Evolutionary conservation across 2,888 invertebrate genomes (phyloP).

Genomic region (Cataglyphis albicans): DNA sequence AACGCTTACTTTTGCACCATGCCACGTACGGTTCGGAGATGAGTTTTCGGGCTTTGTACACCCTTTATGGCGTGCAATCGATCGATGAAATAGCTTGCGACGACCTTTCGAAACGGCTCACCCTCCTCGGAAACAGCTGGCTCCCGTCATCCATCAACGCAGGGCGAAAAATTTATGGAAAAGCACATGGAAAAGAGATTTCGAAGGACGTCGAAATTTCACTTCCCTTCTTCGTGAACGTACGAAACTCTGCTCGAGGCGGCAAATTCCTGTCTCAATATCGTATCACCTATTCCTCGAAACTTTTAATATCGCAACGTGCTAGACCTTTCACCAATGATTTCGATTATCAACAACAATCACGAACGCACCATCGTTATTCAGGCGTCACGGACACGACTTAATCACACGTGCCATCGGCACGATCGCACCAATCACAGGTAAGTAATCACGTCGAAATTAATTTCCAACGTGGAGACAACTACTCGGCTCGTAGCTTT

Average conservation of each 20-base stretch:
- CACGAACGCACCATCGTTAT: not conserved
- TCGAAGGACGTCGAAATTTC: not conserved
- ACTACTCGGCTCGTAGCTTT: not conserved
- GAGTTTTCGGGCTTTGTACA: constrained; percentile 59
- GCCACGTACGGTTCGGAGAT: constrained; percentile 49
- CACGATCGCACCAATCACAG: not conserved
- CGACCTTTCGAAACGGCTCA: constrained; percentile 74
- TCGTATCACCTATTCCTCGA: not conserved
- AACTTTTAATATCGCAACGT: not conserved
- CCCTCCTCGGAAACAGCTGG: constrained; percentile 75
- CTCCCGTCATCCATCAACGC: constrained; percentile 73
- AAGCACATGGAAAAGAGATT: constrained; percentile 54
- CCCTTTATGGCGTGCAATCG: constrained; percentile 69
- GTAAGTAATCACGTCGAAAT: constrained; percentile 1
- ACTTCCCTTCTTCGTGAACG: not conserved
- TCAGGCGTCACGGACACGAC: not conserved
- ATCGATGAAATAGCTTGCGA: constrained; percentile 70
- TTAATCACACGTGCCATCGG: constrained; percentile 1
- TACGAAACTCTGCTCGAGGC: not conserved
- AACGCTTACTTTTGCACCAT: constrained; percentile 68
- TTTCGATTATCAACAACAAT: constrained; percentile 9
- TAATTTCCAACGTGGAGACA: not conserved
- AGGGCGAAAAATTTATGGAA: constrained; percentile 64
- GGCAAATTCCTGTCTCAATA: not conserved
- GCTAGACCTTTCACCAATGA: not conserved